Evolutionary conservation across 2,888 invertebrate genomes (phyloP), one percentile per base, ranked within the genome.

Genomic region (Malthinus flaveolus): DNA sequence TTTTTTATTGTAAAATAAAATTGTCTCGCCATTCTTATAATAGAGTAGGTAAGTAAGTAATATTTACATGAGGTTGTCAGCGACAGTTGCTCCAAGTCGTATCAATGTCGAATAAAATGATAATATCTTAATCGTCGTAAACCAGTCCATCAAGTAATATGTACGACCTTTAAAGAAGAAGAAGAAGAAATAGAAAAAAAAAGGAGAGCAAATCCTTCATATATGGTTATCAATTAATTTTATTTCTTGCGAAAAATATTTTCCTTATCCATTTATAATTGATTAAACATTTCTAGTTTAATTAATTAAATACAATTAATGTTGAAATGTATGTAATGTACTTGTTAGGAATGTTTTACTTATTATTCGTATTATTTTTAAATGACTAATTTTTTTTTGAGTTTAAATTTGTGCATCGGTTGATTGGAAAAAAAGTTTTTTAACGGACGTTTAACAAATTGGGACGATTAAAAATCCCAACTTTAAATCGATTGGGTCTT

Each of bases 51-150:
- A 33, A 51, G 44, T 47, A 45, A 36, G 54, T 42, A 54, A 47
- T 61, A 61, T 61, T 61, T 61, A 61, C 61, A 61, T 61, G 54
- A 48, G 15, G 44, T 52, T 61, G 61, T 61, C 56, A 50, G 57
- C 47, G 57, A 54, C 61, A 61, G 61, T 61, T 50, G 47, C 57
- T 59, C 31, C 42, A 48, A 45, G 54, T 45, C 37, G 66, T 61
- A 68, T 68, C 68, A 66, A 66, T 65, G 66, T 68, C 68, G 64
- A 65, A 47, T 59, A 56, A 63, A 64, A 66, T 64, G 68, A 69
- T 70, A 69, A 69, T 68, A 69, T 70, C 70, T 70, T 68, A 68
- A 70, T 70, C 67, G 57, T 59, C 64, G 64, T 62, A 66, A 70
- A 70, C 70, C 70, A 69, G 70, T 70, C 66, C 55, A 65, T 68